A percentile compares a stretch with the other conserved stretches of the same genome.
Conservation (phyloP, 2,888 invertebrate species). For the Temnothorax ravouxi region DNA sequence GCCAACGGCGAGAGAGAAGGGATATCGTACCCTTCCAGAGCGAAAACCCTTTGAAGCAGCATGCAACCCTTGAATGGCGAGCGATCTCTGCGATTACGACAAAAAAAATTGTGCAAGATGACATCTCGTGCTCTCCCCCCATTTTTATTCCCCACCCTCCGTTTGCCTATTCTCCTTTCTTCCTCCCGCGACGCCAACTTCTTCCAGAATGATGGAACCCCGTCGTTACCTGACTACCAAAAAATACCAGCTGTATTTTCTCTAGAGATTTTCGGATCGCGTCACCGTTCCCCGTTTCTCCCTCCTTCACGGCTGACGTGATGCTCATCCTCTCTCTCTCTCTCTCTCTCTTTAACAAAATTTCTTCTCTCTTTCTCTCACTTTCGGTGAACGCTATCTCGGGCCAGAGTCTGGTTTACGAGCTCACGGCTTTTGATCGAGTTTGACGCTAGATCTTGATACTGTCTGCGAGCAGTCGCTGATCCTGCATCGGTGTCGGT, state of each 20-base stretch:
- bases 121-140: constrained; percentile 78
- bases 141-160: constrained; percentile 23
- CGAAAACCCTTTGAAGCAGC: constrained; percentile 70
- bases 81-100: constrained; percentile 56
- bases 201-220: constrained; percentile 70
- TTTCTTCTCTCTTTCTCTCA: constrained; percentile 14
- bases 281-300: neutral
- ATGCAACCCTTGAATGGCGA: constrained; percentile 62
- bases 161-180: constrained; percentile 52
- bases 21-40: constrained; percentile 67
- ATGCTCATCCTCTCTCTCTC: constrained; percentile 18
- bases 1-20: constrained; percentile 40
- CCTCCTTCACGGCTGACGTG: constrained; percentile 12
- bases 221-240: constrained; percentile 66
- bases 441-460: constrained; percentile 85
- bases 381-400: constrained; percentile 51
- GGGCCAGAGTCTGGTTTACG: constrained; percentile 66
- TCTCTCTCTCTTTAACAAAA: constrained; percentile 11
- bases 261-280: constrained; percentile 81
- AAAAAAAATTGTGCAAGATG: constrained; percentile 85
- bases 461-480: constrained; percentile 80
- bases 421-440: constrained; percentile 79
- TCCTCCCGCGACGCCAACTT: constrained; percentile 59
- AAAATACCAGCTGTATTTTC: constrained; percentile 83
- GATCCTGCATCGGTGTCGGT: constrained; percentile 81